Percentiles rank a stretch among this genome's conserved stretches.
Conservation (phyloP, 1,140 invertebrate species). For the Meloidogyne floridensis region DNA sequence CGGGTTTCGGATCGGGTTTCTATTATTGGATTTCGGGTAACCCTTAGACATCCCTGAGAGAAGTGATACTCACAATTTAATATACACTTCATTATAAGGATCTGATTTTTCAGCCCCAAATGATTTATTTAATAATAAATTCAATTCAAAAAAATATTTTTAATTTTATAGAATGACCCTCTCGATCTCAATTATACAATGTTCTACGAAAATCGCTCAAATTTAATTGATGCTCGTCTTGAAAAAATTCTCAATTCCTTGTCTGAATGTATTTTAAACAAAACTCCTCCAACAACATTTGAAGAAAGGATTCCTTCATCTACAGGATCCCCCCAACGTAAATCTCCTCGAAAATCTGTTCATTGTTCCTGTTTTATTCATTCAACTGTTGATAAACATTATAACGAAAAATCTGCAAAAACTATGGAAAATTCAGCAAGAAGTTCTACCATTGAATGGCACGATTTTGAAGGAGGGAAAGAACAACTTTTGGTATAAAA, state of each 20-base stretch:
- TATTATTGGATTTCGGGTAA: too few species aligned
- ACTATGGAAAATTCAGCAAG: constrained; percentile 30
- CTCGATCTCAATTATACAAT: constrained; percentile 44
- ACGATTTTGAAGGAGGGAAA: constrained; percentile 22
- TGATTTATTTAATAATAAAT: too few species aligned
- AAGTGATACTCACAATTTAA: too few species aligned
- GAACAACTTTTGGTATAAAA: constrained; percentile 18
- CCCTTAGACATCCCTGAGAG: too few species aligned
- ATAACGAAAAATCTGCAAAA: not conserved
- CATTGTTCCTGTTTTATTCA: constrained; percentile 6
- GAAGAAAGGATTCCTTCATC: not conserved
- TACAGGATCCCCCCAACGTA: not conserved
- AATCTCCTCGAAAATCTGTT: not conserved
- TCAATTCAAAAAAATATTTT: too few species aligned
- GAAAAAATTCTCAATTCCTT: constrained; percentile 16
- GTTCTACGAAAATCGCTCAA: constrained; percentile 47
- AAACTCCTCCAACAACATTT: not conserved
- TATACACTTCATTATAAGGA: too few species aligned
- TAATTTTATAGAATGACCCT: constrained; percentile 37
- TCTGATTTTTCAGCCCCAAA: too few species aligned
- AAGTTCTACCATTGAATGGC: constrained; percentile 22
- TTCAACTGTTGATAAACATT: not conserved
- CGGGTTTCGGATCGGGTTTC: too few species aligned
- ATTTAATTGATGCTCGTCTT: constrained; percentile 48
- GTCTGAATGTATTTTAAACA: not conserved